Percentiles rank a stretch among this genome's conserved stretches.
phyloP scores from a whole-genome alignment of 2,888 invertebrate genomes.

The Noctua comes region DNA sequence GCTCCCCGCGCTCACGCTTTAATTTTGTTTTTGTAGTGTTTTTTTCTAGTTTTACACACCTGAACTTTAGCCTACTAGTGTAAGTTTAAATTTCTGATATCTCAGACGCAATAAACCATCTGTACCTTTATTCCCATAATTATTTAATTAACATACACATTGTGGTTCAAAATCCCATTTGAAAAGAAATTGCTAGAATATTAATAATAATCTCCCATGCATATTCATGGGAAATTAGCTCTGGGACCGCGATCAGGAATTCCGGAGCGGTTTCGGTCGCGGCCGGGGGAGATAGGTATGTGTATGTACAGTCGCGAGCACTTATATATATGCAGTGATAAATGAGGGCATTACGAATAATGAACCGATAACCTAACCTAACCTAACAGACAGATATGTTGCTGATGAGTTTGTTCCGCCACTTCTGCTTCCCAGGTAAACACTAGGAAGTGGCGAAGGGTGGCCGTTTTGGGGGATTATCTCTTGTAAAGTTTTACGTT shows the following conservation, averaged over 20 bases:
- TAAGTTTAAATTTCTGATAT: not conserved
- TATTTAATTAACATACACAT: conserved; percentile 12
- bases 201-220: conserved; percentile 4
- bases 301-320: not conserved
- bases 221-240: conserved; percentile 50
- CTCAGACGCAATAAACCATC: not conserved
- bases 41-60: not conserved
- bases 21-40: too few species aligned
- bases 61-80: not conserved
- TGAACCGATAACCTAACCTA: too few species aligned
- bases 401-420: too few species aligned
- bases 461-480: too few species aligned
- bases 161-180: conserved; percentile 18
- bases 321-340: not conserved
- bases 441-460: too few species aligned
- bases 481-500: too few species aligned
- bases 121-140: not conserved
- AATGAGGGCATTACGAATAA: not conserved
- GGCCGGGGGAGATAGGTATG: not conserved
- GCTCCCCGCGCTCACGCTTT: not conserved
- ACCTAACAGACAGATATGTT: too few species aligned
- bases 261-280: conserved; percentile 3
- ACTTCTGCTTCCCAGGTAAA: too few species aligned
- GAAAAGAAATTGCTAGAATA: conserved; percentile 8
- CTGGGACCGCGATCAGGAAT: conserved; percentile 23